Evolutionary conservation across 2,113 vertebrate genomes (phyloP), one percentile per base, ranked within the genome.

Genomic region (Chlamydotis undulata): DNA sequence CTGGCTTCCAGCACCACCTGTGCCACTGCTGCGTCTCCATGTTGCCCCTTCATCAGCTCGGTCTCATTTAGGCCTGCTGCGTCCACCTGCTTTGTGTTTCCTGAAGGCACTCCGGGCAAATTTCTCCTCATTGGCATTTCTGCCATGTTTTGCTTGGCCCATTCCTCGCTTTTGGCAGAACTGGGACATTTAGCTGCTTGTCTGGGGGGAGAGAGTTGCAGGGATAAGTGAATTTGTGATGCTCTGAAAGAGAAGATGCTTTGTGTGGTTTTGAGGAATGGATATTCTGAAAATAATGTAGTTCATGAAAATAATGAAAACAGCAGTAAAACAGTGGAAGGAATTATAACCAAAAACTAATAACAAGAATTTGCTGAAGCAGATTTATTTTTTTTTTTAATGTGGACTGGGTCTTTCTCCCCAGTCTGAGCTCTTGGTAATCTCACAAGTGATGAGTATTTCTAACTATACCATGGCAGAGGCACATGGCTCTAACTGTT

Each of bases 11-110:
- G 83, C 69, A 89, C 74, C 86, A 84, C 92, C 86, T 94, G 90
- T 73, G 85, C 86, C 9, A 0, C 45, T 61, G 69, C 65, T 1
- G 0, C 9, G 6, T 77, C 73, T 90, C 73, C 19, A 4, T 5
- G 13, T 50, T 82, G 57, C 31, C 60, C 55, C 77, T 94, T 83
- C 33, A 19, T 57, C 53, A 55, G 79, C 55, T 43, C 2, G 10
- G 67, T 61, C 45, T 77, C 88, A 37, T 74, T n/a, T 85, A 57
- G 60, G 49, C 83, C 33, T 87, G 83, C 83, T 90, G 73, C 0
- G 60, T 82, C 83, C 95, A 94, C 92, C 89, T 94, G 83, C 68
- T 76, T 64, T 75, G 70, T 57, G 39, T 96, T 93, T 93, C 77
- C 89, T 69, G 31, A 81, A 76, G 83, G 92, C 83, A 89, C 61